Base-by-base conservation (phyloP, 2,888 invertebrate genomes). In the Brachyptera risi region DNA sequence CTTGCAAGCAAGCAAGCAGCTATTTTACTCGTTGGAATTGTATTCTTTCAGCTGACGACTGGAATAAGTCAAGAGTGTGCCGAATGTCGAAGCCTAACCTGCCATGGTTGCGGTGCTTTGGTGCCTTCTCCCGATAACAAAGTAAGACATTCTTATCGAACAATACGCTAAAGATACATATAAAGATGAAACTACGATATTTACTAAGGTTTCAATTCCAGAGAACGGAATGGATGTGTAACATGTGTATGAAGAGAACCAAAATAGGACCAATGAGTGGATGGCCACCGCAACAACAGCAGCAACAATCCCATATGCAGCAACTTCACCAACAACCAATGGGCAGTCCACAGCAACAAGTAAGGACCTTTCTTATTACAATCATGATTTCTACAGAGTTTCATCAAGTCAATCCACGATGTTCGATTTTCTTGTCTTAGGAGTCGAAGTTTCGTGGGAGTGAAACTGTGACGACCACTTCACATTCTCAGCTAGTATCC, bases 181-280 rank as follows among this genome's bases (percentile, higher is more conserved):
- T 31, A 54, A 54, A 13, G 31, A 19, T 17, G 15, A 37, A n/a
- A 13, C 2, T n/a, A 35, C 7, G 7, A 35, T 35, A 35, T 35
- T 35, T 7, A 7, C 7, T 11, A 35, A 11, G n/a, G 23, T 19
- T 23, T 42, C 24, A 24, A 23, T 68, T 64, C 13, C 68, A 73
- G 73, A 68, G 68, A 65, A 67, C 71, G 13, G 72, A 72, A 61
- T 73, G 72, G 71, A 68, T 70, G 38, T 73, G 73, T 65, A 71
- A 69, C 61, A 70, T 68, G 66, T 73, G 73, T 62, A 68, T 71
- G 63, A 71, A 71, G 63, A 65, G 69, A 58, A 60, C 63, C 4
- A 65, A 63, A 27, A 57, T 62, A 17, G 59, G 59, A 9, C 63
- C 63, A 2, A 58, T 65, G 58, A 40, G 60, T 57, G 65, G 65